These are phyloP conservation scores for Thermophis baileyi DNA, from an alignment of 2,113 vertebrate genomes.

Conservation along the genomic window DNA sequence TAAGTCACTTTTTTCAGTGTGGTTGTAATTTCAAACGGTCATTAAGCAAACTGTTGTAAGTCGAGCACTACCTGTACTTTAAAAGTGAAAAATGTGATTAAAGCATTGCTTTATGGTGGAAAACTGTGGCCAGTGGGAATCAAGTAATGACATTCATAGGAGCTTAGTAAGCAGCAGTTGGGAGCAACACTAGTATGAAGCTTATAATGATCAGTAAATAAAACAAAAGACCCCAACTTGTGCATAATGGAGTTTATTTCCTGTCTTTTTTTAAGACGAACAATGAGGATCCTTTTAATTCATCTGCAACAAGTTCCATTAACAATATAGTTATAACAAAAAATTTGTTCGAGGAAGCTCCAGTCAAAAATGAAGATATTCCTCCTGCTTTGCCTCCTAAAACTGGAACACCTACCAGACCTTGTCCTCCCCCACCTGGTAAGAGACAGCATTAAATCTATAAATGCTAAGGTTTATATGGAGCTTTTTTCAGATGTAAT, in stretches of 20 bases:
- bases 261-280: slow-evolving; percentile 69
- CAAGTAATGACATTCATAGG: neutral
- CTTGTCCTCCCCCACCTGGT: slow-evolving; percentile 94
- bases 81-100: neutral
- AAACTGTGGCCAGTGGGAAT: neutral
- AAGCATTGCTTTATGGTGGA: neutral
- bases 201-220: neutral
- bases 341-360: slow-evolving; percentile 83
- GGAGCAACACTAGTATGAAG: neutral
- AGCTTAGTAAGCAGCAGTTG: neutral
- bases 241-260: neutral
- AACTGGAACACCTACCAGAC: slow-evolving; percentile 91
- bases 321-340: slow-evolving; percentile 73
- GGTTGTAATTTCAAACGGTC: neutral
- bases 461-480: neutral
- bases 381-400: slow-evolving; percentile 95
- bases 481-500: neutral
- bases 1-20: too few species aligned
- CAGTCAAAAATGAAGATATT: slow-evolving; percentile 75
- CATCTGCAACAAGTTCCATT: slow-evolving; percentile 49
- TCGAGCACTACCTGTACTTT: neutral
- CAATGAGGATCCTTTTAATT: slow-evolving; percentile 81
- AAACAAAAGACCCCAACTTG: neutral
- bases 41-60: neutral
- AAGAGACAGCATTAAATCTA: slow-evolving; percentile 43